Base-by-base conservation (phyloP, 2,797 vertebrate genomes). In the Arctocebus calabarensis region DNA sequence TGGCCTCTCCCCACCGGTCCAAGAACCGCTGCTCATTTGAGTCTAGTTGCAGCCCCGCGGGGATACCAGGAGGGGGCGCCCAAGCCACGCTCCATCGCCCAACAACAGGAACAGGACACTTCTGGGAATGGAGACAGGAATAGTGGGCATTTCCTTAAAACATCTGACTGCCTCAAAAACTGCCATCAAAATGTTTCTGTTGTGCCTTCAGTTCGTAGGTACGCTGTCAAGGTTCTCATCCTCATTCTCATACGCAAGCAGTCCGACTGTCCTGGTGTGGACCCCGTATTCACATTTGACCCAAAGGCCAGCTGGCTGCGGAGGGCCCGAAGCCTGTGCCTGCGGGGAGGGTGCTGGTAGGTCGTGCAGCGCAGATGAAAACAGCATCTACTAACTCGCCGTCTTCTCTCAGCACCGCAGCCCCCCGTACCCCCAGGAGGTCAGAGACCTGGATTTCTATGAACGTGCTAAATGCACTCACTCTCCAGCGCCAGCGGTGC, bases 281-380 rank as follows among this genome's bases (percentile, higher is more conserved):
- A 1, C 2, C 45, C 6, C 0, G 20, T 5, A 29, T 22, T 9
- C 2, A 25, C 16, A 19, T 75, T 48, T 22, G 64, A 84, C 32
- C 29, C 55, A 7, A 13, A 14, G 66, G 37, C 32, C 23, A 34
- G 1, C 0, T 1, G 13, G 16, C 6, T n/a, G 7, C 2, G n/a
- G 27, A 27, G 16, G 22, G 17, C 34, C 1, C 3, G 13, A 0
- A 10, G 59, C 22, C 48, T 2, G 6, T 12, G 12, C 2, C 2
- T 2, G 1, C 11, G 32, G 43, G 70, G 70, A 25, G 25, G n/a
- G 13, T 16, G 10, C 12, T 23, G 11, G 23, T 19, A 17, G 34
- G 11, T 48, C 23, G 2, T 0, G 27, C 43, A 9, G 29, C 12
- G 32, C 17, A 16, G 48, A 61, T 12, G 3, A 5, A 27, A 77